These are phyloP conservation scores for Psococerastis gibbosa DNA, from an alignment of 2,888 invertebrate species.

Conservation along the genomic window DNA sequence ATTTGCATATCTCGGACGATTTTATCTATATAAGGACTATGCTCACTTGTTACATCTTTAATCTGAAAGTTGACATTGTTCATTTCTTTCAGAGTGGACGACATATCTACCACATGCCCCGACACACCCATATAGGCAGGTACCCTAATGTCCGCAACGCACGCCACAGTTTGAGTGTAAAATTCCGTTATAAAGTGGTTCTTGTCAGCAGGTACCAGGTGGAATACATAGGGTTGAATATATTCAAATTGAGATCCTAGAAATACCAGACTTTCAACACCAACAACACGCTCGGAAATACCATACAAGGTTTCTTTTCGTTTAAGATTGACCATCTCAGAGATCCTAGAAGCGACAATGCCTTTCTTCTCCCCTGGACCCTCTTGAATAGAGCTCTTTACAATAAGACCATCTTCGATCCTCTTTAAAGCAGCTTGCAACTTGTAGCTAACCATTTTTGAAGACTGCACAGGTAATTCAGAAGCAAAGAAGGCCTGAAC, in stretches of 20 bases:
- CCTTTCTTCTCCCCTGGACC: conserved; percentile 24
- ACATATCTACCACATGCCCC: conserved; percentile 57
- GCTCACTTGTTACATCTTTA: conserved; percentile 86
- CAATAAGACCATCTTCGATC: conserved; percentile 53
- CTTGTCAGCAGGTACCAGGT: conserved; percentile 47
- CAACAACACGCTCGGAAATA: conserved; percentile 69
- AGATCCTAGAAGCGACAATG: conserved; percentile 34
- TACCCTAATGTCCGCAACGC: conserved; percentile 52
- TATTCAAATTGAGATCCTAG: conserved; percentile 72
- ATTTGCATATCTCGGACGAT: conserved; percentile 52
- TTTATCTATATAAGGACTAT: conserved; percentile 72
- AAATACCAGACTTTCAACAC: conserved; percentile 82
- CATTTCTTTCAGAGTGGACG: conserved; percentile 63
- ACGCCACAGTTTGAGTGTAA: conserved; percentile 48
- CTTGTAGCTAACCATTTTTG: conserved; percentile 26
- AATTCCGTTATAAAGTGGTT: conserved; percentile 49
- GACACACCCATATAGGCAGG: conserved; percentile 80
- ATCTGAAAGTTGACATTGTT: conserved; percentile 88
- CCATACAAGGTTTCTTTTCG: conserved; percentile 61
- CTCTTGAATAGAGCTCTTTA: conserved; percentile 18
- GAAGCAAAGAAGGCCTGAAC: conserved; percentile 72
- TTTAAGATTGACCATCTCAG: conserved; percentile 43
- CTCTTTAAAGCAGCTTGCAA: conserved; percentile 55
- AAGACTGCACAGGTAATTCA: conserved; percentile 29
- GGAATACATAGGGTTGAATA: conserved; percentile 68